These are phyloP conservation scores for Alloscopus bannaensis DNA, from an alignment of 2,888 invertebrate species.

Conservation along the genomic window DNA sequence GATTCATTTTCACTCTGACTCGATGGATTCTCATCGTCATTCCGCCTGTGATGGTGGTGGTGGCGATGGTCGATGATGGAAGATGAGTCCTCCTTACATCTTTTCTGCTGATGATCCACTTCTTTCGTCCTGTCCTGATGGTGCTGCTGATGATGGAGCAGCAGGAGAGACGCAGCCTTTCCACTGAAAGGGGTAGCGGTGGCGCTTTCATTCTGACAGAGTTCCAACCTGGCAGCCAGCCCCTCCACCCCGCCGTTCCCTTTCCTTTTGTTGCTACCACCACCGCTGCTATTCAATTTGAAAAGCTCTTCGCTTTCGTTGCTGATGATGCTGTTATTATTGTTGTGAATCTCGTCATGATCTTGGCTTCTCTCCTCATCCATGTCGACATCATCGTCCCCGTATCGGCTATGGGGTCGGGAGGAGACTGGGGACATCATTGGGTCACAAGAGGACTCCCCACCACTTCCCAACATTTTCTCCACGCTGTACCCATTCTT, in stretches of 20 bases:
- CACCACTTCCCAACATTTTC: conserved; percentile 56
- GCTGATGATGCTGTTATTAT: conserved; percentile 70
- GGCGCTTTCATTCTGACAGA: conserved; percentile 72
- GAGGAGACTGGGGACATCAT: conserved; percentile 62
- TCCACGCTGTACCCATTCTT: conserved; percentile 77
- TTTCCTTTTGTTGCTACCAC: conserved; percentile 65
- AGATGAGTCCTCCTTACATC: conserved; percentile 76
- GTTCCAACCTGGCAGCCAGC: conserved; percentile 76
- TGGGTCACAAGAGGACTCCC: conserved; percentile 50
- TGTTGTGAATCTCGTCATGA: conserved; percentile 70
- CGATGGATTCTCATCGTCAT: conserved; percentile 72
- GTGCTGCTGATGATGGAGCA: conserved; percentile 52
- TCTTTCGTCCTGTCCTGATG: conserved; percentile 51
- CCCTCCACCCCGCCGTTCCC: conserved; percentile 75
- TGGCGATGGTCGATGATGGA: no score
- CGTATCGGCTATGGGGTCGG: conserved; percentile 55
- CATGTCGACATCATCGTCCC: conserved; percentile 52
- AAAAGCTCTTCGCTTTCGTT: conserved; percentile 66
- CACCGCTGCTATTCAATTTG: conserved; percentile 46
- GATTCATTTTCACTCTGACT: conserved; percentile 73
- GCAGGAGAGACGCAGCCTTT: conserved; percentile 43
- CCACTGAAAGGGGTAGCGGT: conserved; percentile 46
- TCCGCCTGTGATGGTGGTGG: conserved; percentile 50
- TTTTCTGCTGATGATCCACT: conserved; percentile 74
- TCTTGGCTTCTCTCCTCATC: conserved; percentile 59